Base-by-base conservation (phyloP, 1,140 invertebrate species). In the Brachionus manjavacas region DNA sequence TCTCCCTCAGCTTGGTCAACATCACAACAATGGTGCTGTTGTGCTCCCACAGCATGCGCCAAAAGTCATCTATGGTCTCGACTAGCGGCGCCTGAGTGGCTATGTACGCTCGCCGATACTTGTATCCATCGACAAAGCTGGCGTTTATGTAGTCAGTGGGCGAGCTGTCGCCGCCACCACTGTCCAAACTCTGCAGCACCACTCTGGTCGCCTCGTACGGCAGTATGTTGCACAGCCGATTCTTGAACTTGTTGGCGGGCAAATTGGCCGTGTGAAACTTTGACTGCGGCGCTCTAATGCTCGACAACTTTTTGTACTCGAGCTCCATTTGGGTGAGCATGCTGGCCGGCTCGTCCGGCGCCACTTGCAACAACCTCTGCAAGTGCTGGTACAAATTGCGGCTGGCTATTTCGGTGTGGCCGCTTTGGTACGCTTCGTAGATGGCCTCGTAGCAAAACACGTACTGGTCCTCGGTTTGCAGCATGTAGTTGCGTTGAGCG, bases 41-140 rank as follows among this genome's bases (percentile, higher is more conserved):
- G 88, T 99, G 96, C 88, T 99, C 97, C 97, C 97, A 99, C n/a
- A 99, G 91, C 97, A 99, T 99, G 85, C 97, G 92, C 98, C 98
- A 99, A 87, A 99, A 96, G 88, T 99, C 97, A 86, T 98, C 96
- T 0, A 95, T 95, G 0, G 98, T 99, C 86, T 99, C 95, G 28
- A 93, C 92, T 14, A 99, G 90, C 0, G 98, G 97, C 9, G 96
- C 97, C 91, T 99, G 98, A 4, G 97, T 98, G 0, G 97, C 97
- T 85, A 99, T 97, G 87, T 99, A 99, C 2, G 96, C 96, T 84
- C 93, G 93, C 23, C 95, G 92, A 90, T 96, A 96, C 46, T 97
- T 94, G 88, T 97, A 98, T 16, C 95, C 93, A 90, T 99, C 98
- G 83, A 99, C 95, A 87, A 98, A 95, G 87, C 95, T 97, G 28